Base-by-base conservation (phyloP, 2,888 invertebrate genomes). In the Osedax fenrisi region DNA sequence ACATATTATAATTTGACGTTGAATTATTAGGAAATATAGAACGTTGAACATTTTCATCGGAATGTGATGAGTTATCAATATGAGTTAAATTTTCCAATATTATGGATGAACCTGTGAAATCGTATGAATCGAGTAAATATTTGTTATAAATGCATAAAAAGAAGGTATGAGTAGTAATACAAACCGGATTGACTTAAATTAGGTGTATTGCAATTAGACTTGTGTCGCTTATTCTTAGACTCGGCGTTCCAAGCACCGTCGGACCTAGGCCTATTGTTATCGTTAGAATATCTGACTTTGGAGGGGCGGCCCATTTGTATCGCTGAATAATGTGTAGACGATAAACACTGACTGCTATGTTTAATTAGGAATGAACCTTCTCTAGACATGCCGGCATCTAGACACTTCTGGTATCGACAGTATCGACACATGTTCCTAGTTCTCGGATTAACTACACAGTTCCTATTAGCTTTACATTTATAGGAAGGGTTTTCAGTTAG, bases 261-360 rank as follows among this genome's bases (percentile, higher is more conserved):
- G 17, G 41, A 17, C 17, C 41, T 41, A 5, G 41, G 41, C 17
- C 41, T 5, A 10, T 10, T 41, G 5, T 5, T 5, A 41, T 68
- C 68, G 26, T 27, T 68, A 25, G 68, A 26, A n/a, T 68, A 68
- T 13, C 75, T 71, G 10, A 76, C 27, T 74, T 78, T 78, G 0
- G 78, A 76, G 2, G 78, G 78, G 2, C 78, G 59, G 13, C 78
- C 78, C 78, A 78, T 78, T 27, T 78, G 78, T n/a, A 78, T 78
- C 2, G 78, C 78, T 78, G 75, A 21, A 75, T 66, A 24, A 25
- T n/a, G n/a, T n/a, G n/a, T n/a, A n/a, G n/a, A n/a, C n/a, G n/a
- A n/a, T n/a, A n/a, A n/a, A n/a, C n/a, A n/a, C n/a, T n/a, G n/a
- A n/a, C n/a, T n/a, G n/a, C n/a, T n/a, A n/a, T n/a, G n/a, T n/a